These are phyloP conservation scores for Pangasius krempfi DNA, from an alignment of 2,797 vertebrate genomes.

Conservation along the genomic window DNA sequence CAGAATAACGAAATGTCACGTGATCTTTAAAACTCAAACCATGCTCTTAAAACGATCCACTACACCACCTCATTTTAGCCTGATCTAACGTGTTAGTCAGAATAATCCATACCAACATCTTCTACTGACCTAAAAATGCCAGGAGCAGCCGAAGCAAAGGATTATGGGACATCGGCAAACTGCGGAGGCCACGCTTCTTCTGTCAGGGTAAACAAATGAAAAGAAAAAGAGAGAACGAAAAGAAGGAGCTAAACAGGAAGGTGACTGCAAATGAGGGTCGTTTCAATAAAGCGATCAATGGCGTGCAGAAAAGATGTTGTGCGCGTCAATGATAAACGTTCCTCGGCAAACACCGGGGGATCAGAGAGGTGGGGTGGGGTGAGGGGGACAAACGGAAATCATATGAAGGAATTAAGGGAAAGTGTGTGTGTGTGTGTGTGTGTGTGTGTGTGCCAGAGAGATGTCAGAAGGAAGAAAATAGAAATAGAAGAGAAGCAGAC, in stretches of 20 bases:
- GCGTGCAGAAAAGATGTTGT: conserved; percentile 76
- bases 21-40: neutral
- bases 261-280: conserved; percentile 83
- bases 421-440: conserved; percentile 24
- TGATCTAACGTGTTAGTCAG: neutral
- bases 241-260: conserved; percentile 67
- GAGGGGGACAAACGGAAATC: conserved; percentile 26
- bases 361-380: conserved; percentile 46
- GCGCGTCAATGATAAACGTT: conserved; percentile 74
- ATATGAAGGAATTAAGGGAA: conserved; percentile 43
- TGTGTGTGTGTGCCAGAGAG: neutral
- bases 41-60: neutral
- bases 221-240: conserved; percentile 65
- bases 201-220: conserved; percentile 71
- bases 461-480: conserved; percentile 32
- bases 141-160: conserved; percentile 72
- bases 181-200: conserved; percentile 73
- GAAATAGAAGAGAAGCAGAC: conserved; percentile 32
- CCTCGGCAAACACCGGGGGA: conserved; percentile 66
- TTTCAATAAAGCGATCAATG: conserved; percentile 81
- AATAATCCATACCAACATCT: conserved; percentile 36
- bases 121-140: conserved; percentile 64
- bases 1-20: neutral
- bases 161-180: conserved; percentile 76
- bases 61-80: neutral